Evolutionary conservation across 2,113 vertebrate genomes (phyloP).

Genomic region (Neofelis nebulosa): DNA sequence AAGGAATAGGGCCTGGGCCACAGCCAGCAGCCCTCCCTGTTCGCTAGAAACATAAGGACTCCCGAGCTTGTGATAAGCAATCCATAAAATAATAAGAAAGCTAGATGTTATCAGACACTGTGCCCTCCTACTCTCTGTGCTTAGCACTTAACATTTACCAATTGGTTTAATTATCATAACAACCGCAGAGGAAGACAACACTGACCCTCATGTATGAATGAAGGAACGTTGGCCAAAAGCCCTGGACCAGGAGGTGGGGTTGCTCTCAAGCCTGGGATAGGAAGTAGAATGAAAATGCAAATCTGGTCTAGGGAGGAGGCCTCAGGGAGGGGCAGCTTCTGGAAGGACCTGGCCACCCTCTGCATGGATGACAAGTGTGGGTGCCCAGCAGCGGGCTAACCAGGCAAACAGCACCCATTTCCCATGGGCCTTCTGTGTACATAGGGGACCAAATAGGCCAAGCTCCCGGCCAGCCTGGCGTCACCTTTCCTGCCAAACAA

Average conservation of each 20-base stretch:
- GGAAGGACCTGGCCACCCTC: neutral
- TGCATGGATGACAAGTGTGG: accelerated
- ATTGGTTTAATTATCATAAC: neutral
- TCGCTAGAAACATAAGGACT: neutral
- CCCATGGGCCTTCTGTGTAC: neutral
- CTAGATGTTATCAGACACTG: neutral
- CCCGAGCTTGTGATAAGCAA: neutral
- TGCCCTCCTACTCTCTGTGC: too few species aligned
- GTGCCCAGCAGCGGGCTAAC: neutral
- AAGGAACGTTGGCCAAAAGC: accelerated
- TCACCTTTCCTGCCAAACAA: neutral
- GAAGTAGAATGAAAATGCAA: neutral
- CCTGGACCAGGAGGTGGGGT: neutral
- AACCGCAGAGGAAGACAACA: neutral
- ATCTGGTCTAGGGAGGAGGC: neutral
- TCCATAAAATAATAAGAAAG: neutral
- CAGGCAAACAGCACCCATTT: neutral
- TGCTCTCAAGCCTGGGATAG: neutral
- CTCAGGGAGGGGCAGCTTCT: too few species aligned
- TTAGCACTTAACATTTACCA: neutral
- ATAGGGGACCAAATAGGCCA: accelerated
- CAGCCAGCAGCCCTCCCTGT: neutral
- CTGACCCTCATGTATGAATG: neutral
- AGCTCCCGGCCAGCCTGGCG: accelerated
- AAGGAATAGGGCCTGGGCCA: too few species aligned